phyloP scores from a whole-genome alignment of 23 tunicate genomes.

The Ciona savignyi region DNA sequence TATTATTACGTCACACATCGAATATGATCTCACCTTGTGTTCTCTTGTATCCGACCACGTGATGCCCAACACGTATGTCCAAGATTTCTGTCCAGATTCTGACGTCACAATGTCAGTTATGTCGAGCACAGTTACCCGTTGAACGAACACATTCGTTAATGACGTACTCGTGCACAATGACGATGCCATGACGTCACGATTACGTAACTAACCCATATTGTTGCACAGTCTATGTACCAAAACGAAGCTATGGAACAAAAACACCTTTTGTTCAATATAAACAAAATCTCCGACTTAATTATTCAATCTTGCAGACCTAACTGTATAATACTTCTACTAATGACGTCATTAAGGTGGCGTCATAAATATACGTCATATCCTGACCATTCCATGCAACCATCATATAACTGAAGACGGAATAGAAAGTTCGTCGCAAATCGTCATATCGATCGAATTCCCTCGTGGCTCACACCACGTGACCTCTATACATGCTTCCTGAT shows the following conservation, averaged over 20 bases:
- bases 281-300: too few species aligned
- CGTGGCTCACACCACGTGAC: neutral
- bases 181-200: slow-evolving; percentile 42
- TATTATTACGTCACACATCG: too few species aligned
- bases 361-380: neutral
- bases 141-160: slow-evolving; percentile 31
- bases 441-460: neutral
- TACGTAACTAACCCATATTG: too few species aligned
- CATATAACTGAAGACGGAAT: too few species aligned
- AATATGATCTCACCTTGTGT: slow-evolving; percentile 18
- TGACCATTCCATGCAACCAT: too few species aligned
- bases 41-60: slow-evolving; percentile 67
- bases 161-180: slow-evolving; percentile 38
- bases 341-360: neutral
- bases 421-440: too few species aligned
- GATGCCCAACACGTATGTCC: slow-evolving; percentile 43
- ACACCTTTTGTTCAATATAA: too few species aligned
- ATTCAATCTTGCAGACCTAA: too few species aligned
- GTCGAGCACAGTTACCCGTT: slow-evolving; percentile 32
- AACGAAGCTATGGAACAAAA: too few species aligned
- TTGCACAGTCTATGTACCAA: too few species aligned
- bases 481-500: neutral
- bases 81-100: slow-evolving; percentile 14
- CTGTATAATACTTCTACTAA: too few species aligned
- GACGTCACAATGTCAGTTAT: slow-evolving; percentile 13